These are phyloP conservation scores for Agriopis marginaria DNA, from an alignment of 2,888 invertebrate species.

Conservation along the genomic window DNA sequence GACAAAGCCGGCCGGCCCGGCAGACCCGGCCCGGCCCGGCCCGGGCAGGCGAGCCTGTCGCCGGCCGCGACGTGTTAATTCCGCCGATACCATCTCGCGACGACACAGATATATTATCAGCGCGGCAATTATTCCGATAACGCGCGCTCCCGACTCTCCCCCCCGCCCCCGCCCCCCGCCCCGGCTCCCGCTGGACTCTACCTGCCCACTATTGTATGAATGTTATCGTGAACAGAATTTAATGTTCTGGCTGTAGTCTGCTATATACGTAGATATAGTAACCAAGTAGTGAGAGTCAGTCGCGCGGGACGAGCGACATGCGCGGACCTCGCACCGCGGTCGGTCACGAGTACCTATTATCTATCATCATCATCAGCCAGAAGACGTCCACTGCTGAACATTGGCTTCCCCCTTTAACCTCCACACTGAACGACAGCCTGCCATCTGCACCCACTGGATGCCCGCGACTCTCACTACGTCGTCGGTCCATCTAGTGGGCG, in stretches of 20 bases:
- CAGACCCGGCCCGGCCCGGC: constrained; percentile 11
- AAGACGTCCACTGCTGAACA: no score
- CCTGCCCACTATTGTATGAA: background rate
- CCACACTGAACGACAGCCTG: no score
- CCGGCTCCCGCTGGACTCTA: background rate
- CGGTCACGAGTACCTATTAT: no score
- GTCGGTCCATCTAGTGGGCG: no score
- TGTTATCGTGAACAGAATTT: background rate
- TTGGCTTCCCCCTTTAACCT: no score
- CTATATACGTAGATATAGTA: background rate
- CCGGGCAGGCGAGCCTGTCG: constrained; percentile 19
- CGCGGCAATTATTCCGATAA: constrained; percentile 59
- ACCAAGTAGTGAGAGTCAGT: no score
- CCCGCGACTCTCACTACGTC: no score
- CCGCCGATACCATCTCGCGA: constrained; percentile 47
- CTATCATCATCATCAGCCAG: no score
- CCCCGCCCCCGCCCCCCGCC: background rate
- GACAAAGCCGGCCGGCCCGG: constrained; percentile 34
- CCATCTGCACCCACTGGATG: no score
- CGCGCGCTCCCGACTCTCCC: constrained; percentile 32
- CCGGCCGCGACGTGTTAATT: constrained; percentile 58
- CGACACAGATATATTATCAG: constrained; percentile 58
- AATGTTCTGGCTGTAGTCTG: background rate
- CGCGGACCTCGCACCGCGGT: no score
- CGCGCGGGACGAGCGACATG: no score